phyloP scores from a whole-genome alignment of 1,140 invertebrate genomes.

The Eumaeus atala region DNA sequence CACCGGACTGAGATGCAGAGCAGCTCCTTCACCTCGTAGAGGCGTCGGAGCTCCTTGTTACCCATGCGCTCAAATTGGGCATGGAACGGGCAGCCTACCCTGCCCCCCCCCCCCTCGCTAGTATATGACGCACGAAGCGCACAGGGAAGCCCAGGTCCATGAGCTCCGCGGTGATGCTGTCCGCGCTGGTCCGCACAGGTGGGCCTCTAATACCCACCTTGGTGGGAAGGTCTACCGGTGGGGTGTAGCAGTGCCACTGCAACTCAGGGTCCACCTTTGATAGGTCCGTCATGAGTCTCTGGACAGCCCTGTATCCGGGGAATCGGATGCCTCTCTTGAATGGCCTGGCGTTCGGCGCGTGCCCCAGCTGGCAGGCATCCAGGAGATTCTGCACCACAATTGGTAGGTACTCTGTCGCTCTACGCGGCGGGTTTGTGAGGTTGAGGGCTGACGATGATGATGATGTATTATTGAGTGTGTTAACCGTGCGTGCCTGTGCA shows the following conservation, averaged over 20 bases:
- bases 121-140: too few relatives aligned
- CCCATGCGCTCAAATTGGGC: background rate
- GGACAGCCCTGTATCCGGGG: background rate
- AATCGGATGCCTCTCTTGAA: background rate
- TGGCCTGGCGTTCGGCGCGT: background rate
- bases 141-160: too few relatives aligned
- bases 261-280: background rate
- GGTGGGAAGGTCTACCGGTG: background rate
- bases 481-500: too few relatives aligned
- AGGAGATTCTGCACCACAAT: too few relatives aligned
- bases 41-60: background rate
- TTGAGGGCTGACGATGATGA: too few relatives aligned
- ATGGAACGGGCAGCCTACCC: background rate
- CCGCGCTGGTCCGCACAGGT: background rate
- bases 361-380: conserved; percentile 8
- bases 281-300: background rate
- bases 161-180: background rate
- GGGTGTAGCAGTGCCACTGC: background rate
- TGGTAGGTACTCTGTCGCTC: conserved; percentile 2
- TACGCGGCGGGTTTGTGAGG: too few relatives aligned
- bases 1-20: background rate
- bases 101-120: background rate
- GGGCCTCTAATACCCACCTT: background rate
- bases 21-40: background rate
- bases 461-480: too few relatives aligned